Evolutionary conservation across 2,113 vertebrate genomes (phyloP).

Genomic region (Melanerpes formicivorus): DNA sequence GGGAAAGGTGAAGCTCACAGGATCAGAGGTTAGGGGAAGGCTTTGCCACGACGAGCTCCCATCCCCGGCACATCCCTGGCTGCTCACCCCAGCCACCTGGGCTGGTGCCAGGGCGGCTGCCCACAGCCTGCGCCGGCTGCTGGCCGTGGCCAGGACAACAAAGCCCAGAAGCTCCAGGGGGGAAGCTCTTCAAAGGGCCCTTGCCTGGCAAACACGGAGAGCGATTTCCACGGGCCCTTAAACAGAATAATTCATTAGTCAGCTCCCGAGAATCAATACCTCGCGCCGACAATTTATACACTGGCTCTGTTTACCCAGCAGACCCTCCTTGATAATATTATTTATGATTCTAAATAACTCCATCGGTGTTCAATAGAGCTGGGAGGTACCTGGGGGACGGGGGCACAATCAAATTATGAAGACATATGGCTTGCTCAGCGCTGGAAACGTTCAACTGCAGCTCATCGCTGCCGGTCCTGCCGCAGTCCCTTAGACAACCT

Average conservation of each 20-base stretch:
- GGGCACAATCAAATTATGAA: conserved; percentile 79
- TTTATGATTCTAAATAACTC: conserved; percentile 83
- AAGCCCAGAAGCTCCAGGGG: not conserved
- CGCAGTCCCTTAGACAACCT: not conserved
- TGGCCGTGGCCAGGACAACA: not conserved
- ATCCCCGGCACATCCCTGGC: not conserved
- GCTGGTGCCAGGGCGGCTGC: not conserved
- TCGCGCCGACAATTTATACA: conserved; percentile 68
- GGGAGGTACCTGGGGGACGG: conserved; percentile 65
- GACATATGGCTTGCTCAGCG: conserved; percentile 72
- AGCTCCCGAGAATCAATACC: conserved; percentile 76
- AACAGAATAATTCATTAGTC: conserved; percentile 83
- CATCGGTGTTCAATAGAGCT: conserved; percentile 76
- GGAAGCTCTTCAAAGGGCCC: conserved; percentile 35
- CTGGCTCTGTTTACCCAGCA: conserved; percentile 78
- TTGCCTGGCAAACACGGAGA: conserved; percentile 17
- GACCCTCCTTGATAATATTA: conserved; percentile 81
- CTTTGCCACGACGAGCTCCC: not conserved
- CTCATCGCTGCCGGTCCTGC: conserved; percentile 27
- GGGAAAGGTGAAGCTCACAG: not conserved
- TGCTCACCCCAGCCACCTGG: not conserved
- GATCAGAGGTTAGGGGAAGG: not conserved
- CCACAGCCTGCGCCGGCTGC: not conserved
- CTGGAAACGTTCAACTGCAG: conserved; percentile 54
- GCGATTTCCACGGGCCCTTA: conserved; percentile 66